A percentile compares a stretch with the other conserved stretches of the same genome.
phyloP scores from a whole-genome alignment of 92 coral and sea anemone genomes.

The Meandrina meandrites region DNA sequence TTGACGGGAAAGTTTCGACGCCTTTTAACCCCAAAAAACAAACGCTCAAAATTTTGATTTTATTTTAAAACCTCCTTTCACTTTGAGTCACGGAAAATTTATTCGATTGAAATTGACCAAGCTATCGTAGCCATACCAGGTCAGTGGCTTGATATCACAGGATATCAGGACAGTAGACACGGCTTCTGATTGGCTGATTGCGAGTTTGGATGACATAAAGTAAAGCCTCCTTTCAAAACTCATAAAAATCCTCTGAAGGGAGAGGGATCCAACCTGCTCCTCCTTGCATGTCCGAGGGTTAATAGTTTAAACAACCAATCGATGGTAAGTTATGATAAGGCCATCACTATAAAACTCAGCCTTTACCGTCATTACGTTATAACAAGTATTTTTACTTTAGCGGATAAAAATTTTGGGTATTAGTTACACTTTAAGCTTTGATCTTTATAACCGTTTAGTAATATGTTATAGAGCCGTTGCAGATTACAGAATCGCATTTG shows the following conservation, averaged over 20 bases:
- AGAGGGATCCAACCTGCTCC: background rate
- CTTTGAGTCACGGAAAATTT: background rate
- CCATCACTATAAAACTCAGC: background rate
- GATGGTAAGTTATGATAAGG: background rate
- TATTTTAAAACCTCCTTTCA: background rate
- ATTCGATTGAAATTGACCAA: background rate
- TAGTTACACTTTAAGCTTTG: background rate
- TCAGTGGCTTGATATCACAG: no score
- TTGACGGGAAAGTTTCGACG: background rate
- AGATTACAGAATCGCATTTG: background rate
- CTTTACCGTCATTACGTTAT: no score
- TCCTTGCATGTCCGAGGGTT: background rate
- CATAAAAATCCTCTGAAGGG: background rate
- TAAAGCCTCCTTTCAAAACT: background rate
- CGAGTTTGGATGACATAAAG: background rate
- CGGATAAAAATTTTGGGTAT: background rate
- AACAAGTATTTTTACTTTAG: background rate
- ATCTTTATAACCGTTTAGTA: background rate
- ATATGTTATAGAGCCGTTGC: background rate
- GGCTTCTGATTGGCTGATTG: no score
- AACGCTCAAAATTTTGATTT: no score
- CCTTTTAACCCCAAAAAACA: no score
- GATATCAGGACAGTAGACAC: no score
- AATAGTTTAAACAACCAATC: background rate
- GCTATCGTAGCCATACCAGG: background rate